Conservation (phyloP, 2,113 vertebrate genomes). For the Eulemur macaco region DNA sequence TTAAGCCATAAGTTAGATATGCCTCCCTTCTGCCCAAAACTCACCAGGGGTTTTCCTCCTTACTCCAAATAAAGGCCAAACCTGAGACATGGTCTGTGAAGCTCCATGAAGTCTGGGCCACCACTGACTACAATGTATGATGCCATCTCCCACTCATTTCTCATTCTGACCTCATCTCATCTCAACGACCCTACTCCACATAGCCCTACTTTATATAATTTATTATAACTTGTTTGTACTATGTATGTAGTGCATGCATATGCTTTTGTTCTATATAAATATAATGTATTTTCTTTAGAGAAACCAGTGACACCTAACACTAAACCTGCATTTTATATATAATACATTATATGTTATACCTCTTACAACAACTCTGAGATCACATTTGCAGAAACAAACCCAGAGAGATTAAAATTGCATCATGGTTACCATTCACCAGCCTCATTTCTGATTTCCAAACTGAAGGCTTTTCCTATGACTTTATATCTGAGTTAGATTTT, state of each 20-base stretch:
- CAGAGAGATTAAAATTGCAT: background rate
- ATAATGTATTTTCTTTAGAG: background rate
- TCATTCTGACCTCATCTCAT: background rate
- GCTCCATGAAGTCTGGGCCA: background rate
- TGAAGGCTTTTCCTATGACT: background rate
- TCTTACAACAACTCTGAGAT: background rate
- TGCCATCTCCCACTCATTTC: background rate
- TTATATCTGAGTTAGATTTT: constrained; percentile 32
- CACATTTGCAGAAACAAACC: background rate
- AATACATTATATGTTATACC: background rate
- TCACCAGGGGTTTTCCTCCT: background rate
- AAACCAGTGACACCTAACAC: background rate
- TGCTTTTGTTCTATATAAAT: background rate
- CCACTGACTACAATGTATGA: background rate
- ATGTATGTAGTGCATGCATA: background rate
- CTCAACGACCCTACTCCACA: background rate
- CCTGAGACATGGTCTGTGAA: background rate
- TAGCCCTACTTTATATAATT: background rate
- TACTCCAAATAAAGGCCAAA: background rate
- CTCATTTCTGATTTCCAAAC: background rate
- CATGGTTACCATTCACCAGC: background rate
- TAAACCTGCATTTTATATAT: background rate
- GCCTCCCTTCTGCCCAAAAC: background rate
- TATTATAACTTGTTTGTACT: background rate
- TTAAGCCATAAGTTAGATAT: background rate